These are phyloP conservation scores for Rhadina sibilatrix DNA, from an alignment of 2,113 vertebrate genomes.

Conservation along the genomic window DNA sequence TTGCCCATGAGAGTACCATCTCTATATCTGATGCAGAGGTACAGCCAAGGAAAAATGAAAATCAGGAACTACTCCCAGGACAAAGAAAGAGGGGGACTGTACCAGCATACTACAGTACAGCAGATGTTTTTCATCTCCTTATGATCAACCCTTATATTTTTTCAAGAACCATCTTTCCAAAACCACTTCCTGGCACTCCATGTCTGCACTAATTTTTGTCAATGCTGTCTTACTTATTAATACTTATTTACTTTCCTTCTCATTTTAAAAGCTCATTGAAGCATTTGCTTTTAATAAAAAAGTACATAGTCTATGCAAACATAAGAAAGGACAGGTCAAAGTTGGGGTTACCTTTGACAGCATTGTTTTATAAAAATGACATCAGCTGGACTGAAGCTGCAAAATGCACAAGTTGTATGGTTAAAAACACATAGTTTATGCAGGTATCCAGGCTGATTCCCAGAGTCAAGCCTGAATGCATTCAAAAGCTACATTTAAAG, in stretches of 20 bases:
- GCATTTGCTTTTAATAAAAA: not conserved
- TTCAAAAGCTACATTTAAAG: slow-evolving; percentile 20
- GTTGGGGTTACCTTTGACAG: not conserved
- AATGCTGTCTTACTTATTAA: not conserved
- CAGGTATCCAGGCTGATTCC: slow-evolving; percentile 2
- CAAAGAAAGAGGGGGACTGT: not conserved
- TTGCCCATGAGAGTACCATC: not conserved
- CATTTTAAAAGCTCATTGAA: slow-evolving; percentile 1
- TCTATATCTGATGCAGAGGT: not conserved
- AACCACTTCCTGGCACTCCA: not conserved
- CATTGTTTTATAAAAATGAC: slow-evolving; percentile 7
- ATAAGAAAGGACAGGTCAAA: not conserved
- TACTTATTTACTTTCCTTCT: not conserved
- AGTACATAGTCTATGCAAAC: slow-evolving; percentile 14
- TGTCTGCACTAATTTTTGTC: not conserved
- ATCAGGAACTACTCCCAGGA: not conserved
- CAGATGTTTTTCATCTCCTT: not conserved
- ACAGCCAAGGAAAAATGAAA: not conserved
- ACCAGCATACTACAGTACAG: not conserved
- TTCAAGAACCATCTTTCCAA: not conserved
- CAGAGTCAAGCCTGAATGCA: slow-evolving; percentile 3
- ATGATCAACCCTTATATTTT: not conserved
- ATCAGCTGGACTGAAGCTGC: slow-evolving; percentile 19
- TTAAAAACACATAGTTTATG: not conserved
- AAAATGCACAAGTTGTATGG: not conserved